Conservation (phyloP, 2,113 vertebrate species). For the Clarias macrocephalus region DNA sequence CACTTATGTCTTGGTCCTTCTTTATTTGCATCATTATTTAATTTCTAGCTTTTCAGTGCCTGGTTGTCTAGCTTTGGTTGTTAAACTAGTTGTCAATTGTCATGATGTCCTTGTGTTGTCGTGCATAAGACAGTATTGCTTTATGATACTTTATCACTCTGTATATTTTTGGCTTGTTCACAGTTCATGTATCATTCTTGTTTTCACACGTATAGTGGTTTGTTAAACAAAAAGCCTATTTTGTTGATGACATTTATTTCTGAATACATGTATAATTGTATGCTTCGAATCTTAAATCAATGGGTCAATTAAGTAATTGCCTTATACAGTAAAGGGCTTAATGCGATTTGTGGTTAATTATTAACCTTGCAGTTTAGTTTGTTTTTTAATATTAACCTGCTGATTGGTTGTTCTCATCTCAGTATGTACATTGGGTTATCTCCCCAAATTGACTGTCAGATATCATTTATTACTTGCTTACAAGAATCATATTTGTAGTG, state of each 20-base stretch:
- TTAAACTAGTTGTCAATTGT: no score
- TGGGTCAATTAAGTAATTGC: not conserved
- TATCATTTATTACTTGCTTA: conserved; percentile 43
- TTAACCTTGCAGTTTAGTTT: not conserved
- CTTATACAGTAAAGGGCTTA: not conserved
- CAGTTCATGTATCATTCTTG: no score
- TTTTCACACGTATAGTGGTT: not conserved
- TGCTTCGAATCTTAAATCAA: not conserved
- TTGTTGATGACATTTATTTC: not conserved
- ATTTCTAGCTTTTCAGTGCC: no score
- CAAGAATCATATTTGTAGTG: conserved; percentile 51
- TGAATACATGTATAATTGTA: not conserved
- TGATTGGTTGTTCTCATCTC: conserved; percentile 1
- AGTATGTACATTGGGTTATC: conserved; percentile 11
- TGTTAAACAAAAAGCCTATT: not conserved
- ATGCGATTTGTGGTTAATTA: not conserved
- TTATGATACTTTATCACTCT: no score
- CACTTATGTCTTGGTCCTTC: no score
- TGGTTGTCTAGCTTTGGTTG: no score
- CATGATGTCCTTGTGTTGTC: no score
- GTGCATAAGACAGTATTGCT: no score
- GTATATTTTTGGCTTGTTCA: no score
- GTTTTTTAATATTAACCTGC: not conserved
- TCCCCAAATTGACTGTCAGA: conserved; percentile 7
- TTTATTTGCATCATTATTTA: no score